Evolutionary conservation across 2,113 vertebrate species (phyloP).

Genomic region (Rhineura floridana): DNA sequence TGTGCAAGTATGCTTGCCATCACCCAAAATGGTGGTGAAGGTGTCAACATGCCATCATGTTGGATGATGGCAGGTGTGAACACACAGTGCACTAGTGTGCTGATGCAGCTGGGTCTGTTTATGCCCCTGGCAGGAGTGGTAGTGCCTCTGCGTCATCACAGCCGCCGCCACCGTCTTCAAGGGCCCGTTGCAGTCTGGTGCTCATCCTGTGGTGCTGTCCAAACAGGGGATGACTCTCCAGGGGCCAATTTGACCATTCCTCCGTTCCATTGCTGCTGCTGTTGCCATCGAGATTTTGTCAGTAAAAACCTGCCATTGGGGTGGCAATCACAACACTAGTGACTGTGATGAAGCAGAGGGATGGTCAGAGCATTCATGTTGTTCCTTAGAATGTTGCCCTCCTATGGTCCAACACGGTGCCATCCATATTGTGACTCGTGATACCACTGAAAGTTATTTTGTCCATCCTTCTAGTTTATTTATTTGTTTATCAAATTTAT

Average conservation of each 20-base stretch:
- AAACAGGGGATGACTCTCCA: neutral
- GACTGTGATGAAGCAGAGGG: neutral
- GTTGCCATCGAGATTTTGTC: neutral
- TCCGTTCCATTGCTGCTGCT: neutral
- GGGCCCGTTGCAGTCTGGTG: too few species aligned
- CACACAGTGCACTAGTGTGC: too few species aligned
- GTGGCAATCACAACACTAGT: neutral
- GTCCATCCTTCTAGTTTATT: neutral
- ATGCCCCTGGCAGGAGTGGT: too few species aligned
- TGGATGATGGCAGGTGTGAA: too few species aligned
- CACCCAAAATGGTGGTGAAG: too few species aligned
- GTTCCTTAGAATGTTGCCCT: neutral
- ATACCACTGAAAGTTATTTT: neutral
- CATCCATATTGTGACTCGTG: neutral
- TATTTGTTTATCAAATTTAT: too few species aligned
- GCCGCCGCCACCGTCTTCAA: too few species aligned
- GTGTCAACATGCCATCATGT: too few species aligned
- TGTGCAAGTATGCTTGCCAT: too few species aligned
- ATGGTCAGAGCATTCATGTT: neutral
- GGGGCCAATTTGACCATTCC: neutral
- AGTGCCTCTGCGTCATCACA: too few species aligned
- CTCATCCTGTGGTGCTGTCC: too few species aligned
- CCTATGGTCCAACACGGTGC: neutral
- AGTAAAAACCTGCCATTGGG: neutral
- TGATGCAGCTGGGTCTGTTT: too few species aligned